A percentile compares a stretch with the other conserved stretches of the same genome.
Conservation (phyloP, 1,140 invertebrate genomes). For the Diabrotica undecimpunctata region DNA sequence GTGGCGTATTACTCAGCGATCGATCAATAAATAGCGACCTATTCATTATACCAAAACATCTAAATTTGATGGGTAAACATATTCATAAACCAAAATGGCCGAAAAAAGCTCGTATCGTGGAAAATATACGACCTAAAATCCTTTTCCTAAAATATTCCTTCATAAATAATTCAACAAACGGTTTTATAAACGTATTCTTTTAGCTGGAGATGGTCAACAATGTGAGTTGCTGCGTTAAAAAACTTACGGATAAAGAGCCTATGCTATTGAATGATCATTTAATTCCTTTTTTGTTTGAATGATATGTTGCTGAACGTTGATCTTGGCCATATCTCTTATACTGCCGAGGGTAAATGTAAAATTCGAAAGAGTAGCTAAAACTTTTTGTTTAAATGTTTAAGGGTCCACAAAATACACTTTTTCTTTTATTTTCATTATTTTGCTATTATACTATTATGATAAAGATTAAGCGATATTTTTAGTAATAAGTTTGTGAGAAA, state of each 20-base stretch:
- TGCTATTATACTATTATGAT: no score
- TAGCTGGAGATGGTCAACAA: background rate
- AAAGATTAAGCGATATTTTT: no score
- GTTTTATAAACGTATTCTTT: background rate
- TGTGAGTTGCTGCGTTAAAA: constrained; percentile 3
- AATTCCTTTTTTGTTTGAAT: background rate
- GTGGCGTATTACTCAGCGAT: no score
- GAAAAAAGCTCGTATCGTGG: background rate
- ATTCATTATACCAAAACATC: background rate
- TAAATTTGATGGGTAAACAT: background rate
- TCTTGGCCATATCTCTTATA: constrained; percentile 10
- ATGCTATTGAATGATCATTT: constrained; percentile 22
- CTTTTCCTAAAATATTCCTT: background rate
- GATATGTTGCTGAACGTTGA: background rate
- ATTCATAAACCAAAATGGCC: background rate
- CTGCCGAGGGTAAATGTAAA: background rate
- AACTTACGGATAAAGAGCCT: constrained; percentile 15
- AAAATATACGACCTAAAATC: background rate
- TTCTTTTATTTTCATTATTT: no score
- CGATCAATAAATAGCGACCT: no score
- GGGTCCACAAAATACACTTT: no score
- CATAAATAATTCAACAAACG: constrained; percentile 1
- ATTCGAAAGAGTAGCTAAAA: background rate
- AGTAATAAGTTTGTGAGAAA: no score
- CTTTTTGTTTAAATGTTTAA: no score